These are phyloP conservation scores for Callaeas wilsoni DNA, from an alignment of 2,113 vertebrate genomes.

Conservation along the genomic window DNA sequence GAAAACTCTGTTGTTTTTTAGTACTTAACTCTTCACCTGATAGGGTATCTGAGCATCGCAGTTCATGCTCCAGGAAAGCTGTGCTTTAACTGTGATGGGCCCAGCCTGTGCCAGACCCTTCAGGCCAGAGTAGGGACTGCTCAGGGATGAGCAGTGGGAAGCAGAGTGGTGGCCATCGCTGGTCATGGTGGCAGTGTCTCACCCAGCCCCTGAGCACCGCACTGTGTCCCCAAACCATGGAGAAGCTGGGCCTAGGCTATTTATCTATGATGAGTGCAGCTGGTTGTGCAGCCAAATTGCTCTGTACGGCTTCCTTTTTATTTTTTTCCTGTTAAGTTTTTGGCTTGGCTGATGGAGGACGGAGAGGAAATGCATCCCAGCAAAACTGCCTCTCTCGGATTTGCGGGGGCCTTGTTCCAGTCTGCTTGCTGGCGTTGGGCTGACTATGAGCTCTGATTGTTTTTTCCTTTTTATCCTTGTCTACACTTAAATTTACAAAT, in stretches of 20 bases:
- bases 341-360: conserved; percentile 8
- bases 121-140: neutral
- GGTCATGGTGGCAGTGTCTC: fast-evolving
- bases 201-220: fast-evolving
- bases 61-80: neutral
- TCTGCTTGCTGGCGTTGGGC: neutral
- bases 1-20: neutral
- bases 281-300: neutral
- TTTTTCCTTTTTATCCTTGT: neutral
- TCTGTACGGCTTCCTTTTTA: neutral
- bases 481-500: neutral
- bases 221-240: fast-evolving
- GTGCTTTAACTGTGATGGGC: neutral
- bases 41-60: fast-evolving
- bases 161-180: neutral
- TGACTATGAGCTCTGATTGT: neutral
- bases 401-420: neutral
- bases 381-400: neutral
- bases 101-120: neutral
- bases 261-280: neutral
- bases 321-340: conserved; percentile 10
- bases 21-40: neutral
- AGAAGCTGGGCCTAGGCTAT: neutral
- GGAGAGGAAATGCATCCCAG: conserved; percentile 14
- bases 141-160: neutral